Base-by-base conservation (phyloP, 2,888 invertebrate genomes). In the Netelia inedita region DNA sequence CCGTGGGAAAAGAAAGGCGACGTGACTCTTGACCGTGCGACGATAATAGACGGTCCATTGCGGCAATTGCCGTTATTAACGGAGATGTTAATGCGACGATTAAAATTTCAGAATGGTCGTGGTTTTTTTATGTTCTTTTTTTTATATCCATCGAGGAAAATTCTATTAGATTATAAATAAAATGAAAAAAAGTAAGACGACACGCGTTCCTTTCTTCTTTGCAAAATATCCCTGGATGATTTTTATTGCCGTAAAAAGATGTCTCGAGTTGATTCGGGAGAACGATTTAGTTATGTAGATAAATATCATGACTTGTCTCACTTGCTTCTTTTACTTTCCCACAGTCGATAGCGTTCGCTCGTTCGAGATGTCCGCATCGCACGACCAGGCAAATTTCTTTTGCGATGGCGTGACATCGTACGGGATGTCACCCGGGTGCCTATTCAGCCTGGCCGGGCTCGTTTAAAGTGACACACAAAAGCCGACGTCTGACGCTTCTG, bases 381-480 rank as follows among this genome's bases (percentile, higher is more conserved):
- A 57, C 65, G 65, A 61, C 69, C 16, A 28, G 65, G 69, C 53
- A 76, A 74, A 84, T 84, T 75, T 81, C 85, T 85, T 85, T 85
- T 69, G 41, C 82, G 68, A 79, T 85, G 85, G 85, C 78, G 85
- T 85, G 85, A 85, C 85, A 73, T 78, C 73, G 73, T 76, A 82
- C 84, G 74, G 86, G 80, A 85, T 82, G 85, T 85, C 85, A 80
- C 80, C 46, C 21, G 19, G 55, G 55, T 41, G 86, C 87, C 90
- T 85, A 90, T 91, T 91, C 88, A 91, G 74, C 9, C 19, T 85
- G 79, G 87, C 85, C 23, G 83, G 86, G 86, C 88, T 88, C 88
- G 89, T 87, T 88, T 91, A 90, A 91, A 91, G 90, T 91, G 91
- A 90, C 89, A 88, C 86, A 91, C 91, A 91, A 91, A 91, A 88